Evolutionary conservation across 1,140 invertebrate genomes (phyloP).

Genomic region (Drosophila lacteicornis): DNA sequence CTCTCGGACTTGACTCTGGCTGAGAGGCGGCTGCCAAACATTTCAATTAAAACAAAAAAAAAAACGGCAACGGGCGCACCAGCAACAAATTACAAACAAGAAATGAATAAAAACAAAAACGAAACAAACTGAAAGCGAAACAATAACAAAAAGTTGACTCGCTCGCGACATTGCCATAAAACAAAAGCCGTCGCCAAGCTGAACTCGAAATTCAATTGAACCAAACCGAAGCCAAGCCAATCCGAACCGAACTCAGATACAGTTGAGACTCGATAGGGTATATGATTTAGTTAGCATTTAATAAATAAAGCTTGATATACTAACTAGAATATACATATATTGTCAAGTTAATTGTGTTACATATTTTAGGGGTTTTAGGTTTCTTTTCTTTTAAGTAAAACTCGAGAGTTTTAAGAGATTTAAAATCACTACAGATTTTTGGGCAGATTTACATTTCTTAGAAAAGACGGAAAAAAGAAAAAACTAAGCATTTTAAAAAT

Average conservation of each 20-base stretch:
- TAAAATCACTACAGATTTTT: too few species aligned
- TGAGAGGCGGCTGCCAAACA: slow-evolving; percentile 59
- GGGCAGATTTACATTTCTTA: too few species aligned
- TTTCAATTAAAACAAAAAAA: slow-evolving; percentile 71
- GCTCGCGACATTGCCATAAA: slow-evolving; percentile 46
- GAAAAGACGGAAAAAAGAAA: too few species aligned
- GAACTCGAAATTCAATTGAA: slow-evolving; percentile 68
- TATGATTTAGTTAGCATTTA: too few species aligned
- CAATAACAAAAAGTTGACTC: slow-evolving; percentile 43
- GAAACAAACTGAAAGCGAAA: slow-evolving; percentile 13
- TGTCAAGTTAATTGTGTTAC: neutral
- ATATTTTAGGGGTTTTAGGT: too few species aligned
- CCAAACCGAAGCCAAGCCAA: slow-evolving; percentile 24
- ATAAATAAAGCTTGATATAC: too few species aligned
- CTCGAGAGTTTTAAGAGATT: too few species aligned
- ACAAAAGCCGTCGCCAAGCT: slow-evolving; percentile 46
- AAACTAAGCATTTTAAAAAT: neutral
- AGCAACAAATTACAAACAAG: slow-evolving; percentile 8
- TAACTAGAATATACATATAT: too few species aligned
- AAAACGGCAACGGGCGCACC: neutral
- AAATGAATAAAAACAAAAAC: slow-evolving; percentile 4
- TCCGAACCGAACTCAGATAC: slow-evolving; percentile 9
- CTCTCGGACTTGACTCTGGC: neutral
- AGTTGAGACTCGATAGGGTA: neutral
- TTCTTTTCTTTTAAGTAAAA: too few species aligned